Percentiles rank a stretch among this genome's conserved stretches.
These are phyloP conservation scores for Chiropotes sagulatus DNA, from an alignment of 2,797 vertebrate genomes.

Conservation along the genomic window DNA sequence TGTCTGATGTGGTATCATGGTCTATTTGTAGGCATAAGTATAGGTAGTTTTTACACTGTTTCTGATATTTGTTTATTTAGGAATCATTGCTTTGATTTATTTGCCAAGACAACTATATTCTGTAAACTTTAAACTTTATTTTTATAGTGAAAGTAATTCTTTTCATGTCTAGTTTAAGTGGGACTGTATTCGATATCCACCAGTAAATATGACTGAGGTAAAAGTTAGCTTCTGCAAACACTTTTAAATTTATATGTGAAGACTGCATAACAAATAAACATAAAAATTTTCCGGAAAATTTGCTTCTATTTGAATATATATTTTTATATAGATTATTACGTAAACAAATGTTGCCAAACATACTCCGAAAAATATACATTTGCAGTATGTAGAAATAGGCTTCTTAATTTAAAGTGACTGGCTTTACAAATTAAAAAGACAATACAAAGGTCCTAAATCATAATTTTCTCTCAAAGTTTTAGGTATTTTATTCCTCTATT, in stretches of 20 bases:
- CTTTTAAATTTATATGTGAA: background rate
- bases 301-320: background rate
- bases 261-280: background rate
- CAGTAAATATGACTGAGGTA: background rate
- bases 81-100: background rate
- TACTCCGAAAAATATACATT: background rate
- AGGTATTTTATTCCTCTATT: constrained; percentile 59
- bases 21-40: background rate
- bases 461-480: constrained; percentile 70
- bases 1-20: background rate
- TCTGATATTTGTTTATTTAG: background rate
- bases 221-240: background rate
- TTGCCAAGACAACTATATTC: background rate
- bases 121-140: background rate
- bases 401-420: constrained; percentile 6
- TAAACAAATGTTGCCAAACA: background rate
- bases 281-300: background rate
- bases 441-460: constrained; percentile 57
- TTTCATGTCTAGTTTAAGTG: background rate
- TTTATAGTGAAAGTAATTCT: background rate
- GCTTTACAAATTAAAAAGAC: constrained; percentile 62
- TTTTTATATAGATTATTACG: background rate
- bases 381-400: background rate
- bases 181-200: background rate
- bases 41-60: background rate